These are phyloP conservation scores for Halictus rubicundus DNA, from an alignment of 1,140 invertebrate species.

Conservation along the genomic window DNA sequence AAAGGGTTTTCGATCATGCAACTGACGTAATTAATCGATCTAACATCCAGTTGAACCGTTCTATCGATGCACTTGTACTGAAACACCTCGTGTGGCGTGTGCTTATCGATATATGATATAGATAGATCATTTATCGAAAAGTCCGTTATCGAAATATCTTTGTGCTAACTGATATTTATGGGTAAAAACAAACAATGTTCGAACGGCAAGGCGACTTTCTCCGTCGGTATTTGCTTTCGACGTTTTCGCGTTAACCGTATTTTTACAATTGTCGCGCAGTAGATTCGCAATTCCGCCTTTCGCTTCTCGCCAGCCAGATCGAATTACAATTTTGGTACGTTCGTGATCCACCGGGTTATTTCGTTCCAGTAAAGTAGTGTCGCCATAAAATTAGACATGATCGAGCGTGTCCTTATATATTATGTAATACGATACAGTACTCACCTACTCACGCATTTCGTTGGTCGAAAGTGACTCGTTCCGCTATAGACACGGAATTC, in stretches of 20 bases:
- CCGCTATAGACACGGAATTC: background rate
- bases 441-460: background rate
- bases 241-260: too few relatives aligned
- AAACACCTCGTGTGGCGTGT: background rate
- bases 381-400: constrained; percentile 13
- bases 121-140: background rate
- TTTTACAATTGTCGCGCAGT: too few relatives aligned
- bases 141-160: background rate
- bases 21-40: too few relatives aligned
- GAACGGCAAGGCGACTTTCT: background rate
- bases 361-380: background rate
- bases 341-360: background rate
- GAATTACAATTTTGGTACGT: background rate
- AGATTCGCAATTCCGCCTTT: too few relatives aligned
- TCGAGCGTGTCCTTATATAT: constrained; percentile 3
- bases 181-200: background rate
- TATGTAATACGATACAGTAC: constrained; percentile 16
- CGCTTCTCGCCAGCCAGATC: background rate
- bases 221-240: too few relatives aligned
- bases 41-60: too few relatives aligned
- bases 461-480: background rate
- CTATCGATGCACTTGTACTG: too few relatives aligned
- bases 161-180: background rate
- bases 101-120: background rate
- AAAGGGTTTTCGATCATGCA: too few relatives aligned